Evolutionary conservation across 2,797 vertebrate genomes (phyloP).

Genomic region (Gephyroberyx darwinii): DNA sequence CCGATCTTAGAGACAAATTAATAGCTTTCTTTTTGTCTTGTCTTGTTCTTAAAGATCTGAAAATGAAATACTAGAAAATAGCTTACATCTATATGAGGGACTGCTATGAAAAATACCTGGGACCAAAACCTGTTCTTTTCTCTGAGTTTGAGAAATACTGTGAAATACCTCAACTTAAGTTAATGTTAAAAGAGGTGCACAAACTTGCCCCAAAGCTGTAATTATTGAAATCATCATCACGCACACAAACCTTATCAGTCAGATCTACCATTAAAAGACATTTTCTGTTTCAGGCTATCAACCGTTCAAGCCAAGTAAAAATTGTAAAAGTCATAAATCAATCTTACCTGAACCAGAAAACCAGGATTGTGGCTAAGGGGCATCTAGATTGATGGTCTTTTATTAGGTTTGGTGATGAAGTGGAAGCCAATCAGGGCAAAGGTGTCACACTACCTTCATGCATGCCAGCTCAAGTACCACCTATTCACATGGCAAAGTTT

Average conservation of each 20-base stretch:
- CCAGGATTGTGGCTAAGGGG: conserved; percentile 6
- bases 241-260: neutral
- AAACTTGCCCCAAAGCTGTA: neutral
- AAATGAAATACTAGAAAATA: no score
- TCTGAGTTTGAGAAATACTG: no score
- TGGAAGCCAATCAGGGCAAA: conserved; percentile 52
- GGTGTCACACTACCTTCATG: conserved; percentile 1
- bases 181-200: neutral
- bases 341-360: conserved; percentile 47
- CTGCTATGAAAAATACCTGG: no score
- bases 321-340: neutral
- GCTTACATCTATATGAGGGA: no score
- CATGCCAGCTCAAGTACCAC: neutral
- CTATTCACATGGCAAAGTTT: conserved; percentile 15
- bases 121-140: no score
- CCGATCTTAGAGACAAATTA: neutral
- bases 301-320: neutral
- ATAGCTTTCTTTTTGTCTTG: neutral
- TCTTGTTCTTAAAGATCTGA: no score
- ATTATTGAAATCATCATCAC: neutral
- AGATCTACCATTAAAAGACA: no score
- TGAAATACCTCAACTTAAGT: no score
- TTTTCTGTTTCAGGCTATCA: no score
- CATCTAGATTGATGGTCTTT: conserved; percentile 18
- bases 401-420: conserved; percentile 32